Conservation (phyloP, 2,888 invertebrate species). For the Lithophane leautieri region DNA sequence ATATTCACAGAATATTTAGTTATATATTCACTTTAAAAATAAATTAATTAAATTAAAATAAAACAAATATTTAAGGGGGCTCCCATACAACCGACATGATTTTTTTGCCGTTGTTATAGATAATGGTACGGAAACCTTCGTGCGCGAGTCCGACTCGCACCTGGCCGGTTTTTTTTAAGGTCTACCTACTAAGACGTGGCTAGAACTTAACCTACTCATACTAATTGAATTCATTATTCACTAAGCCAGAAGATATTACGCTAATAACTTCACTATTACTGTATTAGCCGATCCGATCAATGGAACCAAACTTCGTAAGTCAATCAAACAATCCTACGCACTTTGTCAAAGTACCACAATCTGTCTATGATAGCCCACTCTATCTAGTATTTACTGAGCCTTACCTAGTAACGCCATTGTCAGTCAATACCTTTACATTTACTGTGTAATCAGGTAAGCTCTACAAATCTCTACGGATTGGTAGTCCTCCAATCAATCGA, state of each 20-base stretch:
- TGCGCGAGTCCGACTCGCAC: too few species aligned
- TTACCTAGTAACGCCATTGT: conserved; percentile 13
- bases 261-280: conserved; percentile 11
- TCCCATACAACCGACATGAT: too few species aligned
- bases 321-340: not conserved
- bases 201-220: not conserved
- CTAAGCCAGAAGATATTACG: not conserved
- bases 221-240: not conserved
- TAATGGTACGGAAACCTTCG: too few species aligned
- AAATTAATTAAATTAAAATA: too few species aligned
- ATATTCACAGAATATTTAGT: too few species aligned
- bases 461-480: conserved; percentile 38
- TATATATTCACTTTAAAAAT: too few species aligned
- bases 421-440: conserved; percentile 52
- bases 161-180: too few species aligned
- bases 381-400: conserved; percentile 18
- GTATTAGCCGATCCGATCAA: conserved; percentile 14
- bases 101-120: too few species aligned
- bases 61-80: too few species aligned
- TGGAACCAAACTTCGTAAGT: conserved; percentile 20
- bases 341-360: not conserved
- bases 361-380: not conserved
- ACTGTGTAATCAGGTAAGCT: conserved; percentile 50
- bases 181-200: not conserved
- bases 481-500: conserved; percentile 57